Evolutionary conservation across 2,888 invertebrate genomes (phyloP), one percentile per base, ranked within the genome.

Genomic region (Coleophora deauratella): DNA sequence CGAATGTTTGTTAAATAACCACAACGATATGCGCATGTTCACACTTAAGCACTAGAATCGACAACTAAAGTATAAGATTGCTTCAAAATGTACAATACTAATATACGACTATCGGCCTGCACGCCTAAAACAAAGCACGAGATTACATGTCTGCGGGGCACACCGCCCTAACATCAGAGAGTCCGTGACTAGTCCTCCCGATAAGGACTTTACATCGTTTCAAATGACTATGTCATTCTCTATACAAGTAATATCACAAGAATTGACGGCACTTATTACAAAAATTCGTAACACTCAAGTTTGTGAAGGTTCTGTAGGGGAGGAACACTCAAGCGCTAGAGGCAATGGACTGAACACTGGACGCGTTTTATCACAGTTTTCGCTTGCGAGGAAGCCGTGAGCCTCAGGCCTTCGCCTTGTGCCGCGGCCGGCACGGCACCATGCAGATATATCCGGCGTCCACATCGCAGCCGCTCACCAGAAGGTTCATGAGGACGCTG

Each of bases 401-500:
- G 59, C 57, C 62, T 81, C 75, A 84, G 60, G 77, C 84, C 66
- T 80, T 82, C 47, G 76, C 72, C 64, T 85, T 82, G 38, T 72
- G 73, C 50, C 82, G 86, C 38, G 88, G 89, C 67, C 89, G 84
- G 74, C 89, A 87, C 62, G 91, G 91, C 73, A 92, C 91, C 80
- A 93, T 88, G 80, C 95, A 95, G 69, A 93, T 91, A 78, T 97
- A 97, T 55, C 97, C 97, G 57, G 96, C 94, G 86, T 93, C 93
- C 73, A 94, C 93, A 81, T 97, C 97, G 81, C 96, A 96, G 62
- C 97, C 97, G 88, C 94, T 96, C 86, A 97, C 93, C 87, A 97
- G 89, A 58, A 97, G 91, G 87, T 97, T 97, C 92, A 96, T 94
- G 66, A 97, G 90, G 69, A 97, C 97, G 77, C 93, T 93, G 55